Evolutionary conservation across 2,113 vertebrate genomes (phyloP), one percentile per base, ranked within the genome.

Genomic region (Austrofundulus limnaeus): DNA sequence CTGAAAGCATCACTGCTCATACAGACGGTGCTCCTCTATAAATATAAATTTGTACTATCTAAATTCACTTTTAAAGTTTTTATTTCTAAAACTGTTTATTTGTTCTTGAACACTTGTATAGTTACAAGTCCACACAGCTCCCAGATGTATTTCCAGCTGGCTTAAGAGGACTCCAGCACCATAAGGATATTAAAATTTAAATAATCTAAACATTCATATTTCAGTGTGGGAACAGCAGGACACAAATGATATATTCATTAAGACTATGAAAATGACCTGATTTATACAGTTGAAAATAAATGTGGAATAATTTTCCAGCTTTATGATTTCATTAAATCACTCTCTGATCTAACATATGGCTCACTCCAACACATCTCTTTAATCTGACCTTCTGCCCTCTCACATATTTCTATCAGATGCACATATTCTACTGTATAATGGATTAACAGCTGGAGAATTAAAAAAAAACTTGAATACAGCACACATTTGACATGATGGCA

Each of bases 381-480:
- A 14, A 60, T 31, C 56, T 46, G 42, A 28, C 24, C 14, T 1
- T 16, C 7, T 20, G 21, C 20, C 45, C 45, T 48, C 16, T 37
- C 10, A 49, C 15, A 1, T 13, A 17, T 38, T 5, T 31, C 10
- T 31, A 20, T 21, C 19, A 21, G 19, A 61, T 24, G 28, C 5
- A 50, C 13, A 41, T 23, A 13, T 25, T 31, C 9, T 55, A 17
- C 31, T 12, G 24, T 41, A 38, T n/a, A 37, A 51, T 31, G 23
- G 6, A 51, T 58, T n/a, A n/a, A 23, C 16, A 58, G 38, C 48
- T 52, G 16, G 39, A 46, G 60, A 38, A 12, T 52, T n/a, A n/a
- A n/a, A n/a, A n/a, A n/a, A n/a, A n/a, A n/a, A n/a, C n/a, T n/a
- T n/a, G n/a, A n/a, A n/a, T n/a, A n/a, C n/a, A n/a, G 28, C 28